A percentile compares a stretch with the other conserved stretches of the same genome.
Evolutionary conservation across 2,113 vertebrate species (phyloP).

Genomic region (Oryzias javanicus): DNA sequence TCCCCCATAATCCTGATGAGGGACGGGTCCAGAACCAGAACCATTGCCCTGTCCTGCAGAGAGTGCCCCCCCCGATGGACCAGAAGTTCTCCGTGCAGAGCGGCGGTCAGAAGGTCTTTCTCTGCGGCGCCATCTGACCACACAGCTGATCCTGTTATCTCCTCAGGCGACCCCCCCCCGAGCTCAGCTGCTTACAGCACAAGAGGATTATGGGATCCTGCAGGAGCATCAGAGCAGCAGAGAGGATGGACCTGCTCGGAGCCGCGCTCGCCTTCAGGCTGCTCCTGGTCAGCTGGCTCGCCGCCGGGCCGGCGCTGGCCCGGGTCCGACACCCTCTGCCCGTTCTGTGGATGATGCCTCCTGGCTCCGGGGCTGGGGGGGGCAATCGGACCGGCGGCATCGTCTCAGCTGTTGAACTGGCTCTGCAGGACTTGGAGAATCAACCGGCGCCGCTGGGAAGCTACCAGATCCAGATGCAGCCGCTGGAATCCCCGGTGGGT

Average conservation of each 20-base stretch:
- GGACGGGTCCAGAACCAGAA: too few relatives aligned
- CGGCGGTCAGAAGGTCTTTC: background rate
- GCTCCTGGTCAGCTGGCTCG: conserved; percentile 21
- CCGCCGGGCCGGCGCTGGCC: background rate
- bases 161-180: background rate
- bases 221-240: conserved; percentile 7
- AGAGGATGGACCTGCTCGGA: conserved; percentile 20
- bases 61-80: too few relatives aligned
- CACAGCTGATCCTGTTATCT: conserved; percentile 49
- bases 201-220: conserved; percentile 40
- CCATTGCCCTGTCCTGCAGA: too few relatives aligned
- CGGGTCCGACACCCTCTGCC: conserved; percentile 66
- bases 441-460: conserved; percentile 72
- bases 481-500: conserved; percentile 76
- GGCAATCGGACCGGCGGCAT: conserved; percentile 67
- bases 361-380: conserved; percentile 40
- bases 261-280: background rate
- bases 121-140: conserved; percentile 21
- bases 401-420: conserved; percentile 72
- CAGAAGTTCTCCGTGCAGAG: too few relatives aligned
- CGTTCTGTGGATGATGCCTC: conserved; percentile 76
- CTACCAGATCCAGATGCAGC: conserved; percentile 77
- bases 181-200: conserved; percentile 16
- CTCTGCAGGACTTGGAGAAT: conserved; percentile 77
- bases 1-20: too few relatives aligned